phyloP scores from a whole-genome alignment of 2,797 vertebrate species.

The Simalia tracyae region DNA sequence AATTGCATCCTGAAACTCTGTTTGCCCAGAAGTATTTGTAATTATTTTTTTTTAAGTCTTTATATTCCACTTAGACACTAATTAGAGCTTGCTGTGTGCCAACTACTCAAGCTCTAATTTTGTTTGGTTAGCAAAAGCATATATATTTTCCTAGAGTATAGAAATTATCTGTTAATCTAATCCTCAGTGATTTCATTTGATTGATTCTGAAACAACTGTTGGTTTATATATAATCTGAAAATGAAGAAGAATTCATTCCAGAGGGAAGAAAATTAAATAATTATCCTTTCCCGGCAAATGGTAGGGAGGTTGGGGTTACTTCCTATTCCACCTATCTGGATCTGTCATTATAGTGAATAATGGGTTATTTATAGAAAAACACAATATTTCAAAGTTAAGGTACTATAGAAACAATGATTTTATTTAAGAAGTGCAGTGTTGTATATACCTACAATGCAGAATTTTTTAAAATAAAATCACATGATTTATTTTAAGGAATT shows the following conservation, averaged over 20 bases:
- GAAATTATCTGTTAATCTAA: neutral
- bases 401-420: neutral
- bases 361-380: neutral
- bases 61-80: neutral
- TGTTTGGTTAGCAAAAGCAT: neutral
- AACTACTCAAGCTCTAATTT: neutral
- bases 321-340: neutral
- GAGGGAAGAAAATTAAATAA: neutral
- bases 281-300: neutral
- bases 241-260: neutral
- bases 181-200: neutral
- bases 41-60: neutral
- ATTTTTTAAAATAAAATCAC: neutral
- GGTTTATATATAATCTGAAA: neutral
- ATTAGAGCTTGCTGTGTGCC: neutral
- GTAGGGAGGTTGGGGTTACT: neutral
- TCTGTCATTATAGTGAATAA: neutral
- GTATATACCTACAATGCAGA: neutral
- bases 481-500: neutral
- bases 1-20: neutral
- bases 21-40: neutral
- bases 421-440: neutral
- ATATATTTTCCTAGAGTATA: neutral
- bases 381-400: neutral
- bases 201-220: neutral